Evolutionary conservation across 2,888 invertebrate genomes (phyloP).

Genomic region (Brassicogethes aeneus): DNA sequence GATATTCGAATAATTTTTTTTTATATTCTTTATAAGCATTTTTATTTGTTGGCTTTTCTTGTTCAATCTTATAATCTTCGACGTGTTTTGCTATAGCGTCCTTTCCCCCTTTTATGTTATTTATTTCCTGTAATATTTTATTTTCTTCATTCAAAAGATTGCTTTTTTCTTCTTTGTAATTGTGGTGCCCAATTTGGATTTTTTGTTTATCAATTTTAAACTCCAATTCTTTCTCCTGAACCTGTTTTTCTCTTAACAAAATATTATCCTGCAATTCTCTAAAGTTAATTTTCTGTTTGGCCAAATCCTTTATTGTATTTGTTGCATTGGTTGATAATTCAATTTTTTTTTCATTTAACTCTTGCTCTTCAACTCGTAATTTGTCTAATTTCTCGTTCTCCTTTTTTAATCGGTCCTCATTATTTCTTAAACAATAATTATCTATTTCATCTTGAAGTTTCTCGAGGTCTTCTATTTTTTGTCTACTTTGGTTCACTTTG

Average conservation of each 20-base stretch:
- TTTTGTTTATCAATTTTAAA: slow-evolving; percentile 45
- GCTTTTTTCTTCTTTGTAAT: slow-evolving; percentile 52
- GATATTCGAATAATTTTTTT: slow-evolving; percentile 54
- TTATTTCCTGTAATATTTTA: slow-evolving; percentile 38
- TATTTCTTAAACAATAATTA: slow-evolving; percentile 47
- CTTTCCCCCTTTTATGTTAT: slow-evolving; percentile 16
- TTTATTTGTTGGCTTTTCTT: slow-evolving; percentile 56
- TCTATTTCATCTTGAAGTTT: slow-evolving; percentile 48
- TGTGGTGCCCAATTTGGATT: slow-evolving; percentile 50
- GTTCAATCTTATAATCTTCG: slow-evolving; percentile 43
- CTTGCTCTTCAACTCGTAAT: slow-evolving; percentile 22
- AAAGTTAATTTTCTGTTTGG: slow-evolving; percentile 45
- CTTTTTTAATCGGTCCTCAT: slow-evolving; percentile 38
- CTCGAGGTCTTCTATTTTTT: slow-evolving; percentile 42
- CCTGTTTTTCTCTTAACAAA: slow-evolving; percentile 49
- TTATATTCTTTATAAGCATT: slow-evolving; percentile 62
- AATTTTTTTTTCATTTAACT: slow-evolving; percentile 32
- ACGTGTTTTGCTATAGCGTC: slow-evolving; percentile 22
- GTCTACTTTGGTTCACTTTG: slow-evolving; percentile 24
- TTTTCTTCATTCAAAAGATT: slow-evolving; percentile 46
- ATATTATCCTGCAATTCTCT: slow-evolving; percentile 65
- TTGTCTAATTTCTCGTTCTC: slow-evolving; percentile 32
- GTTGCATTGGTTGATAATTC: slow-evolving; percentile 46
- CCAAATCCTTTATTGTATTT: slow-evolving; percentile 48
- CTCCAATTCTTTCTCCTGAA: slow-evolving; percentile 43